These are phyloP conservation scores for Zaprionus kolodkinae DNA, from an alignment of 1,140 invertebrate genomes.

Conservation along the genomic window DNA sequence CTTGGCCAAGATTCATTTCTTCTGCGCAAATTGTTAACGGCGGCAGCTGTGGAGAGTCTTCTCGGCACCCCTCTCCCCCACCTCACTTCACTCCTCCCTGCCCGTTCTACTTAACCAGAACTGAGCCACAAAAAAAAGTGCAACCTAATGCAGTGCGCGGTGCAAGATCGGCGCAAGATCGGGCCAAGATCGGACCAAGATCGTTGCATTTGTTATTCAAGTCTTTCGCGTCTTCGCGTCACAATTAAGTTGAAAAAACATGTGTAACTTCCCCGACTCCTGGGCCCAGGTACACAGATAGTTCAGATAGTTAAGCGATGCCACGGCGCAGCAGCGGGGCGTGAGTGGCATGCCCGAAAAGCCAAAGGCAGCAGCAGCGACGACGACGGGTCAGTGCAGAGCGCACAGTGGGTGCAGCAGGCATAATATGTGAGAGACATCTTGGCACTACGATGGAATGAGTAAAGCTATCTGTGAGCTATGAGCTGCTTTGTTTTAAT, in stretches of 20 bases:
- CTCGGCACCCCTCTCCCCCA: neutral
- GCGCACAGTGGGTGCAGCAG: neutral
- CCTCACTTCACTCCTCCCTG: no score
- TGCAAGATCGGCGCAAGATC: neutral
- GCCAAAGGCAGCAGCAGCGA: neutral
- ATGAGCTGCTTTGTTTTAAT: no score
- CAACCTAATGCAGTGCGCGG: conserved; percentile 23
- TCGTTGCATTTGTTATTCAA: conserved; percentile 47
- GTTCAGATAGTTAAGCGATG: conserved; percentile 12
- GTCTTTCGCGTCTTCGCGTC: conserved; percentile 14
- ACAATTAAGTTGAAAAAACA: conserved; percentile 54
- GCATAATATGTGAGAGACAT: neutral
- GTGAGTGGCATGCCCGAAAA: conserved; percentile 64
- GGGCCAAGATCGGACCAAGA: neutral
- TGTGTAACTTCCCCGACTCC: conserved; percentile 30
- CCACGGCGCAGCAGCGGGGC: conserved; percentile 12
- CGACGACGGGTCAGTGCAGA: conserved; percentile 35
- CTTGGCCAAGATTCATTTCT: conserved; percentile 38
- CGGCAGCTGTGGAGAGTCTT: conserved; percentile 33
- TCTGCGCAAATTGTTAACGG: conserved; percentile 54
- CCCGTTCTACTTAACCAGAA: neutral
- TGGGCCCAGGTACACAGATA: conserved; percentile 3
- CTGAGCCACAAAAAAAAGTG: conserved; percentile 8
- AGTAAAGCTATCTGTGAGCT: no score
- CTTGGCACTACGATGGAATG: neutral